phyloP scores from a whole-genome alignment of 2,888 invertebrate genomes.

The Nomada lathburiana region DNA sequence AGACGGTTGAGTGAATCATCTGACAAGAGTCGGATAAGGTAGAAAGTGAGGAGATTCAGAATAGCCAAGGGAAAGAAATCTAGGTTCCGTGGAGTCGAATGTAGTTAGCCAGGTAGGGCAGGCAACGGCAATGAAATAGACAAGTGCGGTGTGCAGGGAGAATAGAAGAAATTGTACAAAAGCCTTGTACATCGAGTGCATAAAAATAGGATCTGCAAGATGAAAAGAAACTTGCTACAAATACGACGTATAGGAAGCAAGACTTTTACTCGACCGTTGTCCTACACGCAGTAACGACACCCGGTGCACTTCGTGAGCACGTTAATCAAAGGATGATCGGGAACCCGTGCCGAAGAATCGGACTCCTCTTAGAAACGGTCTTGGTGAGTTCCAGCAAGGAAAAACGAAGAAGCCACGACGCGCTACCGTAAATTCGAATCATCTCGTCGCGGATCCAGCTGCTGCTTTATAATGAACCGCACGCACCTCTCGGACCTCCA shows the following conservation, averaged over 20 bases:
- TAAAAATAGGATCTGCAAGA: background rate
- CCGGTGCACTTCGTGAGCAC: background rate
- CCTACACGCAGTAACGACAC: too few relatives aligned
- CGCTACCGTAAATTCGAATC: conserved; percentile 68
- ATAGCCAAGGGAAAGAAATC: too few relatives aligned
- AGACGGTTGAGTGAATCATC: too few relatives aligned
- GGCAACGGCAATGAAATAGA: too few relatives aligned
- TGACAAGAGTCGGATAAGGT: too few relatives aligned
- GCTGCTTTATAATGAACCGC: conserved; percentile 72
- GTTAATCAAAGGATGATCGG: conserved; percentile 36
- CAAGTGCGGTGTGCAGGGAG: too few relatives aligned
- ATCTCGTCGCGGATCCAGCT: conserved; percentile 58
- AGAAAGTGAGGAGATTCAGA: too few relatives aligned
- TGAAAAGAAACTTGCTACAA: background rate
- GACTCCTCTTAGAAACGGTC: conserved; percentile 18
- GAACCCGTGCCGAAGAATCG: background rate
- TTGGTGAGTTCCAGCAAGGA: conserved; percentile 38
- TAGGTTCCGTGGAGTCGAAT: too few relatives aligned
- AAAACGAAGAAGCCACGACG: conserved; percentile 19
- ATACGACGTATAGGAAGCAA: background rate
- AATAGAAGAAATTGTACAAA: too few relatives aligned
- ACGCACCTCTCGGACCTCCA: conserved; percentile 64
- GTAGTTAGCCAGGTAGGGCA: too few relatives aligned
- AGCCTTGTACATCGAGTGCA: too few relatives aligned
- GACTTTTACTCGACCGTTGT: background rate